Evolutionary conservation across 2,888 invertebrate genomes (phyloP).

Genomic region (Brachynemurus nebulosus): DNA sequence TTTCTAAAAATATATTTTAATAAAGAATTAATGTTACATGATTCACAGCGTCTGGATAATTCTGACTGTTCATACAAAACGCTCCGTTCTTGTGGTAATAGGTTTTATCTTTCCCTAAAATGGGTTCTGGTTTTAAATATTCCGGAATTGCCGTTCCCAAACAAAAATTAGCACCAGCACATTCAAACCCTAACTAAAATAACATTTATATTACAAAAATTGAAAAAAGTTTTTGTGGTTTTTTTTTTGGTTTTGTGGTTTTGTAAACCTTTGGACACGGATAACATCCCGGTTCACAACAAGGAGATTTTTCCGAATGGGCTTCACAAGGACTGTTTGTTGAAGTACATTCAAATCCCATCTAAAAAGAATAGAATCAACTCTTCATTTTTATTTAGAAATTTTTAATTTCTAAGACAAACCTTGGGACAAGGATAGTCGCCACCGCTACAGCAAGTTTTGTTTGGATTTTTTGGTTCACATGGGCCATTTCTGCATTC

Average conservation of each 20-base stretch:
- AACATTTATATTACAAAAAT: background rate
- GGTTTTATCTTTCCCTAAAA: slow-evolving; percentile 54
- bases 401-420: background rate
- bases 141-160: background rate
- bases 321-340: slow-evolving; percentile 3
- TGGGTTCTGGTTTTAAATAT: slow-evolving; percentile 21
- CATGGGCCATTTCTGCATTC: background rate
- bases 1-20: background rate
- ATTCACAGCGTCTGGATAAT: slow-evolving; percentile 82
- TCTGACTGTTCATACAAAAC: slow-evolving; percentile 83
- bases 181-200: background rate
- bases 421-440: background rate
- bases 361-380: background rate
- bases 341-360: slow-evolving; percentile 2
- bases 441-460: slow-evolving; percentile 1
- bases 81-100: slow-evolving; percentile 62
- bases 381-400: too few species aligned
- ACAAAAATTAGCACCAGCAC: background rate
- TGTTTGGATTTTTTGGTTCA: background rate
- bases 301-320: background rate
- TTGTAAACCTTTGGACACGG: background rate
- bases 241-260: background rate
- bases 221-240: background rate
- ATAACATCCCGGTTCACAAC: slow-evolving; percentile 1
- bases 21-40: slow-evolving; percentile 41